Conservation (phyloP, 2,113 vertebrate genomes). For the Lota lota region DNA sequence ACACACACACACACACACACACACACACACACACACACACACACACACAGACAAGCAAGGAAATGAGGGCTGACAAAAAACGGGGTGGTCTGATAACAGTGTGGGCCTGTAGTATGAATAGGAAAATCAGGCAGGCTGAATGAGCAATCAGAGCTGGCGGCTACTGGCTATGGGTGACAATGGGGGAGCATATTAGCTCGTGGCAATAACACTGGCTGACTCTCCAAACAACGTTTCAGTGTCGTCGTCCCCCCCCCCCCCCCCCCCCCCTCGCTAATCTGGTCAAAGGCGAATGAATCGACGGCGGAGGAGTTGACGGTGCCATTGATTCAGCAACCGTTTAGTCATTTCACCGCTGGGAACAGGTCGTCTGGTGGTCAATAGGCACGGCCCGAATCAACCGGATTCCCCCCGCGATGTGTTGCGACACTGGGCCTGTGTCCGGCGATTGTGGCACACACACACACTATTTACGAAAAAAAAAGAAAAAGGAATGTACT, state of each 20-base stretch:
- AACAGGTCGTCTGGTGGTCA: constrained; percentile 65
- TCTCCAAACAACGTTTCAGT: constrained; percentile 30
- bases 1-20: too few species aligned
- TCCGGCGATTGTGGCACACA: constrained; percentile 73
- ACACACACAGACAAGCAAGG: neutral
- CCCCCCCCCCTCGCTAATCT: constrained; percentile 31
- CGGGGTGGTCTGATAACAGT: constrained; percentile 18
- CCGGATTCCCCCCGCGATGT: constrained; percentile 69
- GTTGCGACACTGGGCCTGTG: constrained; percentile 65
- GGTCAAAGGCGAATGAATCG: constrained; percentile 55
- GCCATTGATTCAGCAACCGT: constrained; percentile 68
- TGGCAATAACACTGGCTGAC: constrained; percentile 19
- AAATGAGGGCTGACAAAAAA: constrained; percentile 34
- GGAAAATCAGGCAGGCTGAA: constrained; percentile 40
- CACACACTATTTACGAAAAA: constrained; percentile 76
- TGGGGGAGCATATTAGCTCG: constrained; percentile 11
- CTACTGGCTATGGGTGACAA: constrained; percentile 15
- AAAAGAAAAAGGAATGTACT: constrained; percentile 50
- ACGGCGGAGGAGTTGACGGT: constrained; percentile 53
- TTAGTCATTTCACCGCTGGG: constrained; percentile 68
- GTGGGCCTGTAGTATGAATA: constrained; percentile 40
- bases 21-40: too few species aligned
- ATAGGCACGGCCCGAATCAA: constrained; percentile 72
- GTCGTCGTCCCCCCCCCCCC: neutral
- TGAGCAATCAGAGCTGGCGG: constrained; percentile 36